Conservation (phyloP, 2,888 invertebrate species). For the Eupithecia vulgata region DNA sequence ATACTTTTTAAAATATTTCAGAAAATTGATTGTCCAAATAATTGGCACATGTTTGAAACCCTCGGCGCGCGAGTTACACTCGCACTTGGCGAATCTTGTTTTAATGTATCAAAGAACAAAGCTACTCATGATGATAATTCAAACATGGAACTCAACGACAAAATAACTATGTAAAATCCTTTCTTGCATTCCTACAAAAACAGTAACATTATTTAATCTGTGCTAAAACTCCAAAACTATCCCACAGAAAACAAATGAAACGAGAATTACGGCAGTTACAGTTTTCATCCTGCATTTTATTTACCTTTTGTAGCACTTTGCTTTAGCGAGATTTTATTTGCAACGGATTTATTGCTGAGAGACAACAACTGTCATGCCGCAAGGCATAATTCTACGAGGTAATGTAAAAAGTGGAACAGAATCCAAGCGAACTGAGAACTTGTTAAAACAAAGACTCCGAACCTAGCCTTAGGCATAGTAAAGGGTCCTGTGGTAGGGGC, state of each 20-base stretch:
- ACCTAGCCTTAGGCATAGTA: conserved; percentile 41
- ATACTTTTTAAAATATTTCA: too few species aligned
- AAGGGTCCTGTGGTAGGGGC: conserved; percentile 55
- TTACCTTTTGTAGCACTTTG: conserved; percentile 11
- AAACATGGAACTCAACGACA: neutral
- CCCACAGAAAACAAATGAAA: neutral
- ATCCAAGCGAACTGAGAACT: conserved; percentile 25
- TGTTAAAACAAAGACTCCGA: conserved; percentile 57
- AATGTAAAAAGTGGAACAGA: conserved; percentile 9
- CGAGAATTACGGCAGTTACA: neutral
- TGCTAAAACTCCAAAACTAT: neutral
- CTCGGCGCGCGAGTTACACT: too few species aligned
- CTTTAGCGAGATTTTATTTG: conserved; percentile 15
- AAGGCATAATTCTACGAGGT: conserved; percentile 17
- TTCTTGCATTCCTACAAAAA: neutral
- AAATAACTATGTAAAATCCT: neutral
- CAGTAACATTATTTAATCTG: too few species aligned
- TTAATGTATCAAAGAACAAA: neutral
- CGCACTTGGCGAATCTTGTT: too few species aligned
- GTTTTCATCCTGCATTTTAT: conserved; percentile 13
- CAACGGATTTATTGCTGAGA: conserved; percentile 13
- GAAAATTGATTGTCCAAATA: too few species aligned
- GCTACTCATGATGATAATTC: neutral
- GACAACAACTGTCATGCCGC: conserved; percentile 23
- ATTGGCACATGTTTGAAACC: too few species aligned